phyloP scores from a whole-genome alignment of 2,113 vertebrate genomes.

The Nymphicus hollandicus region DNA sequence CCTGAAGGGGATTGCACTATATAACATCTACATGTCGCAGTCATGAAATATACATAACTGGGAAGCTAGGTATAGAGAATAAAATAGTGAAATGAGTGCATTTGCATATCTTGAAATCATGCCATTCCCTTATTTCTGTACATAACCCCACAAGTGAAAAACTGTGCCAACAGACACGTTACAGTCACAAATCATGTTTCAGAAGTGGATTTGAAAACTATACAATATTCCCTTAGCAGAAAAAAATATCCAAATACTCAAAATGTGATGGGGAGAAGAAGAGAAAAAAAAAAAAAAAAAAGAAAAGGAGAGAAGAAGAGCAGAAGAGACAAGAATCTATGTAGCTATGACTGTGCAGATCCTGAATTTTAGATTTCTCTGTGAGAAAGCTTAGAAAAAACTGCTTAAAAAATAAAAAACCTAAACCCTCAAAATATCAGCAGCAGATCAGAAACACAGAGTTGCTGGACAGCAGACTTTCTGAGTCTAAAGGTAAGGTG shows the following conservation, averaged over 20 bases:
- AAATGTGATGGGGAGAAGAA: not conserved
- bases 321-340: not conserved
- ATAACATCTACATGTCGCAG: conserved; percentile 4
- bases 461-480: not conserved
- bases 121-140: not conserved
- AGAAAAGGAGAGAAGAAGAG: not conserved
- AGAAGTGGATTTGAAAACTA: not conserved
- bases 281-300: not conserved
- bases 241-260: not conserved
- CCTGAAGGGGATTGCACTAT: not conserved
- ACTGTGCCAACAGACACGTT: not conserved
- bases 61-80: not conserved
- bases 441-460: not conserved
- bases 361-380: not conserved
- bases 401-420: not conserved
- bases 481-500: not conserved
- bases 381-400: not conserved
- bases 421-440: not conserved
- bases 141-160: not conserved
- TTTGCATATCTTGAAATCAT: not conserved
- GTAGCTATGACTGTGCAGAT: not conserved
- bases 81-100: not conserved
- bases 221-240: not conserved
- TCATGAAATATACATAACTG: conserved; percentile 41
- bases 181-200: not conserved